These are phyloP conservation scores for Stenodera caucasica DNA, from an alignment of 2,888 invertebrate species.

Conservation along the genomic window DNA sequence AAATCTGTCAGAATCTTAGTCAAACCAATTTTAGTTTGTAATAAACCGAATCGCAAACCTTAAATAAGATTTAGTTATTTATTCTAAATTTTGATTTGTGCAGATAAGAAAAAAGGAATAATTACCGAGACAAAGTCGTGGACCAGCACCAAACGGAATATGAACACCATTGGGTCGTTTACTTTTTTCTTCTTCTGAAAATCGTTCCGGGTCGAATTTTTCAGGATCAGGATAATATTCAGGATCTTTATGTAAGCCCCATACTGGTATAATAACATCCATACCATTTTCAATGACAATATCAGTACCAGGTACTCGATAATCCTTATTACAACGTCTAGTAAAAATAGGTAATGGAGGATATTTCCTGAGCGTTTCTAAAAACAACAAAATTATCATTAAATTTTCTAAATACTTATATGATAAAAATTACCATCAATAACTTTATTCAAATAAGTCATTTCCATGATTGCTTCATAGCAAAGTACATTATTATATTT, in stretches of 20 bases:
- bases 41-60: constrained; percentile 46
- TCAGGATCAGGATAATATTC: constrained; percentile 47
- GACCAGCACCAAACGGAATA: constrained; percentile 36
- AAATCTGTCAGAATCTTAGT: constrained; percentile 36
- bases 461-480: constrained; percentile 53
- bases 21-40: constrained; percentile 44
- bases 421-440: constrained; percentile 27
- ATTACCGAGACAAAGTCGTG: constrained; percentile 30
- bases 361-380: constrained; percentile 49
- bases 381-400: constrained; percentile 15
- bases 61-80: too few species aligned
- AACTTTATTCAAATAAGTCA: constrained; percentile 54
- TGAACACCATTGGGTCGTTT: constrained; percentile 37
- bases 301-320: constrained; percentile 31
- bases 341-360: constrained; percentile 41
- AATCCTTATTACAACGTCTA: constrained; percentile 34
- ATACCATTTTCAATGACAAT: constrained; percentile 38
- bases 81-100: too few species aligned
- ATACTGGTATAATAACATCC: constrained; percentile 40
- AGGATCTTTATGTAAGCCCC: constrained; percentile 44
- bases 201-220: constrained; percentile 48
- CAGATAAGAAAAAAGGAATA: too few species aligned
- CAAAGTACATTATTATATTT: constrained; percentile 47
- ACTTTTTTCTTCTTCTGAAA: constrained; percentile 41
- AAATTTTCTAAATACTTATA: too few species aligned